Evolutionary conservation across 2,797 vertebrate species (phyloP), one percentile per base, ranked within the genome.

Genomic region (Brachymystax lenok): DNA sequence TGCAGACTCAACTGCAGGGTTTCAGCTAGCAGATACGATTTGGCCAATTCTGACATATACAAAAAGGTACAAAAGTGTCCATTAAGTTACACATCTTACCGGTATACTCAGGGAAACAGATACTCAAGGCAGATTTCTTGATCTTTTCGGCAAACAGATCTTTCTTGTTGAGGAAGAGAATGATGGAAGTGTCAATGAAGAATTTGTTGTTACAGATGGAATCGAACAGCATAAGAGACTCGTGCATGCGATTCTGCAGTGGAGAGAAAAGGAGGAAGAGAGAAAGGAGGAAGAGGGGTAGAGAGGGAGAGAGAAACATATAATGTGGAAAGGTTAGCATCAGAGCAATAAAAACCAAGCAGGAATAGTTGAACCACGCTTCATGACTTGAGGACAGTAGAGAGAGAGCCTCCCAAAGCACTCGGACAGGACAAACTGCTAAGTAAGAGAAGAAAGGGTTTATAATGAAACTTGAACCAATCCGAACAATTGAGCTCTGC

Each of bases 131-230:
- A 16, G 98, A 99, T 87, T 99, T 99, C 96, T 99, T 99, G 92
- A 99, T 99, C 96, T 99, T 99, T 94, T 99, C 97, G 6, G 95
- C 96, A 82, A 99, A 99, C 92, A 99, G 96, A 92, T 99, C 98
- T 95, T 99, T 99, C 96, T 99, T 99, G 96, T 99, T 99, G 94
- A 99, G 98, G 96, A 99, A 99, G 94, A 99, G 98, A 91, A 99
- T 99, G 95, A 99, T 99, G 95, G 98, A 99, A 94, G 98, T 99
- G 95, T 99, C 98, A 61, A 99, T 99, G 96, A 99, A 99, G 96
- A 99, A 99, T 95, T 99, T 99, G 96, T 99, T 99, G 97, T 99
- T 99, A 95, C 98, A 99, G 96, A 99, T 99, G 92, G 98, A 99
- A 93, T 99, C 98, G 86, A 99, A 99, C 91, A 99, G 96, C 98